Conservation (phyloP, 2,113 vertebrate species). For the Pontoporia blainvillei region DNA sequence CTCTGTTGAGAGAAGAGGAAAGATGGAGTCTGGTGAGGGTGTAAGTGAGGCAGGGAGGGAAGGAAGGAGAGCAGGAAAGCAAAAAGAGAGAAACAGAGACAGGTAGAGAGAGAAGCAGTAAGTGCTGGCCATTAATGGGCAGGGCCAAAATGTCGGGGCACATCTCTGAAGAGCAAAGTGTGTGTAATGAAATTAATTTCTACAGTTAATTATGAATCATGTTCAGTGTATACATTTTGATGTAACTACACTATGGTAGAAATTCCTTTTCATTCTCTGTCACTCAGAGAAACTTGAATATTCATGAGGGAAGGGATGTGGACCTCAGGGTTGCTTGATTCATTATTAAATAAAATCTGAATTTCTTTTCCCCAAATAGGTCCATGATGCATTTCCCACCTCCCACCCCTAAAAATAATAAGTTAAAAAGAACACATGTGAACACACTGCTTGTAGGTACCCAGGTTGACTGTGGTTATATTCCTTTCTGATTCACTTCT, state of each 20-base stretch:
- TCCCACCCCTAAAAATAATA: background rate
- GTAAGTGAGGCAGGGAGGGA: background rate
- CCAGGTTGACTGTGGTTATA: background rate
- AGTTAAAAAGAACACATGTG: background rate
- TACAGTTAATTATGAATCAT: background rate
- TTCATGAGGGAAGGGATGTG: background rate
- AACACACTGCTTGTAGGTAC: background rate
- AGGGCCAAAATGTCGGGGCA: background rate
- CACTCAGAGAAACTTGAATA: background rate
- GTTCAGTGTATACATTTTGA: background rate
- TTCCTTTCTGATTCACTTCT: background rate
- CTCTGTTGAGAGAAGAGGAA: slow-evolving; percentile 35
- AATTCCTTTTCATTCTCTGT: background rate
- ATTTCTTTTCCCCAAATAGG: background rate
- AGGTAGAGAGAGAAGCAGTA: background rate
- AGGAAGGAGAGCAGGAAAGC: background rate
- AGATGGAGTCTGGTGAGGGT: slow-evolving; percentile 26
- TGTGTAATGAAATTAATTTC: background rate
- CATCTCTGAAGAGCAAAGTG: background rate
- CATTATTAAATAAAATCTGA: slow-evolving; percentile 1
- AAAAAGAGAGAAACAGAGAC: background rate
- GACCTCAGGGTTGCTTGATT: background rate
- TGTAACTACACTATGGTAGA: background rate
- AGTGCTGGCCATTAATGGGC: accelerated
- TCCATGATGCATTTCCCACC: background rate